phyloP scores from a whole-genome alignment of 2,888 invertebrate species.

The Ophion slaviceki region DNA sequence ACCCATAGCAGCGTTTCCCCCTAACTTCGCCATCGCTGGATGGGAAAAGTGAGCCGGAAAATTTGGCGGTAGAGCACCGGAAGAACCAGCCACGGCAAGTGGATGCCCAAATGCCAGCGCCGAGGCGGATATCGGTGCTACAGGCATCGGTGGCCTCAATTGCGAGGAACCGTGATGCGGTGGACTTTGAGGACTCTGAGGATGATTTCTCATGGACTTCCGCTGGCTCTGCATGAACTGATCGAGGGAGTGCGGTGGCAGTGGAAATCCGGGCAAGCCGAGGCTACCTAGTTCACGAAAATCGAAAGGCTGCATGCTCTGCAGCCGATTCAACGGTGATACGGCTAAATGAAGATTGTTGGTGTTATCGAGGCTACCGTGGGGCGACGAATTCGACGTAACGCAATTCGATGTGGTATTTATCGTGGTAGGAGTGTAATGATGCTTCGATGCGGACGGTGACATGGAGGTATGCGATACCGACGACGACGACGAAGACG shows the following conservation, averaged over 20 bases:
- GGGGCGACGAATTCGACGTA: constrained; percentile 86
- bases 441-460: constrained; percentile 84
- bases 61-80: constrained; percentile 79
- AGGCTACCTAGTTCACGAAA: constrained; percentile 91
- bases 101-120: constrained; percentile 79
- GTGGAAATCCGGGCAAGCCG: constrained; percentile 86
- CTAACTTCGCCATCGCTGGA: constrained; percentile 77
- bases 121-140: constrained; percentile 79
- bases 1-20: constrained; percentile 67
- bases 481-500: constrained; percentile 81
- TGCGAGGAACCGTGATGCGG: constrained; percentile 76
- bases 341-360: constrained; percentile 83
- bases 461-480: constrained; percentile 84
- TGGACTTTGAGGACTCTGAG: constrained; percentile 81
- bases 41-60: constrained; percentile 80
- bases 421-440: constrained; percentile 80
- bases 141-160: constrained; percentile 78
- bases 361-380: constrained; percentile 82
- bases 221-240: constrained; percentile 73
- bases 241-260: constrained; percentile 72
- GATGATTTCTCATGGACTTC: constrained; percentile 75
- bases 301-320: constrained; percentile 98
- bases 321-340: constrained; percentile 94
- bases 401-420: constrained; percentile 75
- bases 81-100: constrained; percentile 79